Base-by-base conservation (phyloP, 2,113 vertebrate genomes). In the Sylvietta virens region DNA sequence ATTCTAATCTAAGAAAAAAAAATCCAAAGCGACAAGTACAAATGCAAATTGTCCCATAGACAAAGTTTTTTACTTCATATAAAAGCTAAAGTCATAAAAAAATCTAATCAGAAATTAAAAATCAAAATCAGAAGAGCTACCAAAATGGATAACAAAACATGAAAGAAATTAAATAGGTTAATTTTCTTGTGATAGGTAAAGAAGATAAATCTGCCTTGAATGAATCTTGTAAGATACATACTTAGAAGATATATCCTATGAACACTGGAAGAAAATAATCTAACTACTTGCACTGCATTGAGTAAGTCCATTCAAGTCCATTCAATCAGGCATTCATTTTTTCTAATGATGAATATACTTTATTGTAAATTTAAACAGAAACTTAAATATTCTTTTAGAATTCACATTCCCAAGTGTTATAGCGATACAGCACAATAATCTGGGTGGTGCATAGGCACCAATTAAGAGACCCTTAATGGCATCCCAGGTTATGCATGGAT, bases 401-500 rank as follows among this genome's bases (percentile, higher is more conserved):
- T 37, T 70, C 17, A 48, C 16, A 35, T 23, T 85, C 15, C 42
- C 33, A 65, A 58, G 30, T 40, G 9, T 64, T 51, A 31, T 1
- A 15, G 20, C 1, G 1, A 51, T 62, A 30, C 8, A 81, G 19
- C 35, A 50, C 6, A 45, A 21, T 26, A 40, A 47, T 19, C 23
- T 37, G 37, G 33, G 33, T 44, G 11, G 15, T 4, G 3, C 11
- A 56, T 5, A 47, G 48, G 26, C 35, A n/a, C 11, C 85, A 37
- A 48, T 65, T 47, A 58, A 91, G 21, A 9, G 11, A 57, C 13
- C 58, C 3, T 3, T 39, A 57, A 7, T 50, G 20, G 8, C 28
- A 40, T 66, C 10, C 17, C 14, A 18, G 50, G 16, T 33, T 42
- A 39, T 0, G 0, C 16, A 21, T 7, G 15, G 13, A 53, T 51